Evolutionary conservation across 2,113 vertebrate species (phyloP), one percentile per base, ranked within the genome.

Genomic region (Stegastes partitus): DNA sequence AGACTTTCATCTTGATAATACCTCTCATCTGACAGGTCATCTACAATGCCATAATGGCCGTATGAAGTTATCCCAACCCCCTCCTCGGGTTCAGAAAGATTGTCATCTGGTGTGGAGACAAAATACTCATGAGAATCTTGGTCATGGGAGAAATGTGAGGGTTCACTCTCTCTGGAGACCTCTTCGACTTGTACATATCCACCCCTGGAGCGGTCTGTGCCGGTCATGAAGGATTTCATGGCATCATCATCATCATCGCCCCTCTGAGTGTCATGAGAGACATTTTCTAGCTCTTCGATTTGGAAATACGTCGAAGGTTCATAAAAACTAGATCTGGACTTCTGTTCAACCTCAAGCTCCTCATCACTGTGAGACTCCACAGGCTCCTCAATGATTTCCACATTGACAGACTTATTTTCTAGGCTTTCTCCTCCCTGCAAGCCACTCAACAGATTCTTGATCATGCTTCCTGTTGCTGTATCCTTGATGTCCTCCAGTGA

Each of bases 101-200:
- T 91, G n/a, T 98, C 97, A 64, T 99, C 97, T 1, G 98, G 97
- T 53, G 96, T 96, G 3, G 97, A 99, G 59, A 98, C 97, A 77
- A 97, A 97, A 77, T 99, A 99, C 53, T 96, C 96, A 21, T 80
- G 72, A 19, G 95, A 93, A 83, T 97, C 97, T 53, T 93, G 90
- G 68, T 86, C 95, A 77, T 19, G 91, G 84, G 82, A 96, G 53
- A 88, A 90, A 78, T 87, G 89, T 19, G 92, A 72, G 67, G 72
- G 76, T 56, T 89, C 90, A 15, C 59, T 79, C 49, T 93, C 91
- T 81, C 64, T 90, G 11, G 83, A 87, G 55, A 84, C 63, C 4
- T 94, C 92, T 19, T 91, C 83, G 51, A 92, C 86, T 7, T 74
- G 86, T 26, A 86, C 92, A 76, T 93, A 92, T 63, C 79, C 85